Conservation (phyloP, 2,888 invertebrate genomes). For the Microplitis manilae region DNA sequence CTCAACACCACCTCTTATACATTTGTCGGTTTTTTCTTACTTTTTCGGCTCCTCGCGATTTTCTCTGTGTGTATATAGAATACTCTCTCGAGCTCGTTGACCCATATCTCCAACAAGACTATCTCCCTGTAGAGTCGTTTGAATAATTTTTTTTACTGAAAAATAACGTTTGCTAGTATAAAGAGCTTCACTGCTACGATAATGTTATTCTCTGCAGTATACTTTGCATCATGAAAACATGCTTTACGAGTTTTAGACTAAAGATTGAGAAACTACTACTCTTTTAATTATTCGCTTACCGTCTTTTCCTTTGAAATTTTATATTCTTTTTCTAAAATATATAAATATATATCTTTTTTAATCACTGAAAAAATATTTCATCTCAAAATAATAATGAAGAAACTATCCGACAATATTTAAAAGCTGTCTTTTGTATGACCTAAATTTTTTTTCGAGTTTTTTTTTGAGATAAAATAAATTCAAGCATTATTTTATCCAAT, state of each 20-base stretch:
- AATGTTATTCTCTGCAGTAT: conserved; percentile 38
- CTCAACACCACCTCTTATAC: not conserved
- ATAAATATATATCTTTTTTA: not conserved
- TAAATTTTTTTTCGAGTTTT: not conserved
- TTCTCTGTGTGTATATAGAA: conserved; percentile 7
- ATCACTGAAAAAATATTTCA: not conserved
- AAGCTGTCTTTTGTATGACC: not conserved
- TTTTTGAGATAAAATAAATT: conserved; percentile 8
- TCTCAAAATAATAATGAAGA: not conserved
- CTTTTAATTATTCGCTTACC: conserved; percentile 29
- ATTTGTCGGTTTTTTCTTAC: conserved; percentile 3
- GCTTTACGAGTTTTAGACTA: conserved; percentile 10
- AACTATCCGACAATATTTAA: not conserved
- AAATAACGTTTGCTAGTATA: conserved; percentile 24
- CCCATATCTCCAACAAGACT: conserved; percentile 35
- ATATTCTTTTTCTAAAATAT: not conserved
- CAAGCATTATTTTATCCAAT: conserved; percentile 11
- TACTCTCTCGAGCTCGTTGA: conserved; percentile 27
- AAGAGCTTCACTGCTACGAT: conserved; percentile 22
- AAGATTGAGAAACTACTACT: conserved; percentile 10
- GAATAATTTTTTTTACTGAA: conserved; percentile 41
- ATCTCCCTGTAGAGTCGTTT: conserved; percentile 38
- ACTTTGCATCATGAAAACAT: conserved; percentile 24
- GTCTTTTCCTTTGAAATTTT: not conserved
- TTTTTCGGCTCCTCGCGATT: conserved; percentile 4